Evolutionary conservation across 2,113 vertebrate species (phyloP), one percentile per base, ranked within the genome.

Genomic region (Glaucomys volans): DNA sequence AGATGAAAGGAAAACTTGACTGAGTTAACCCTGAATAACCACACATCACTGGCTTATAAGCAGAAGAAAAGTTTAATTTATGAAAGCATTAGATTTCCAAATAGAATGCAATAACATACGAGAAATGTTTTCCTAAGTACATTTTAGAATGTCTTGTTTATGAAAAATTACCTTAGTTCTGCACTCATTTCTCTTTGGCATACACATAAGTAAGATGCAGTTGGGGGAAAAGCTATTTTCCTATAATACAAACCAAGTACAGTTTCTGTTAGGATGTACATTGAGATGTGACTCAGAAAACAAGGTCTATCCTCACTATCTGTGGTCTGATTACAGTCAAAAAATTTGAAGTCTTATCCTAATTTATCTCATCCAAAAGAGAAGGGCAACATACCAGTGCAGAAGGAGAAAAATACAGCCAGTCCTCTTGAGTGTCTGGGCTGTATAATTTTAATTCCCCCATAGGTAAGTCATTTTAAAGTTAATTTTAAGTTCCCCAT

Each of bases 11-110:
- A 95, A 96, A 92, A 42, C 14, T 69, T 88, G 22, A 12, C 42
- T 94, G 59, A 57, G 52, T 95, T 97, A 95, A 92, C 84, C 69
- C n/a, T 86, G 47, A 93, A 87, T 85, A 87, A 91, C 62, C 28
- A 54, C 74, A 93, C 26, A 72, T 87, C 40, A 74, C 69, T 52
- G 30, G 28, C 13, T 69, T 59, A n/a, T 71, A 75, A 69, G 57
- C 24, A 90, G 32, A 91, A 83, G 50, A 72, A 95, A 93, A 67
- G 14, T 30, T 93, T 95, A 75, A 93, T 71, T 91, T 83, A 35
- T 44, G 16, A 32, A 84, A 97, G 52, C 54, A 76, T 89, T 71
- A 75, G 44, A 84, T 94, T 96, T 89, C 50, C 59, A 32, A 91
- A 4, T 28, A 7, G 32, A 94, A 93, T 59, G 82, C 77, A 87